phyloP scores from a whole-genome alignment of 2,113 vertebrate genomes.

The Spea bombifrons region DNA sequence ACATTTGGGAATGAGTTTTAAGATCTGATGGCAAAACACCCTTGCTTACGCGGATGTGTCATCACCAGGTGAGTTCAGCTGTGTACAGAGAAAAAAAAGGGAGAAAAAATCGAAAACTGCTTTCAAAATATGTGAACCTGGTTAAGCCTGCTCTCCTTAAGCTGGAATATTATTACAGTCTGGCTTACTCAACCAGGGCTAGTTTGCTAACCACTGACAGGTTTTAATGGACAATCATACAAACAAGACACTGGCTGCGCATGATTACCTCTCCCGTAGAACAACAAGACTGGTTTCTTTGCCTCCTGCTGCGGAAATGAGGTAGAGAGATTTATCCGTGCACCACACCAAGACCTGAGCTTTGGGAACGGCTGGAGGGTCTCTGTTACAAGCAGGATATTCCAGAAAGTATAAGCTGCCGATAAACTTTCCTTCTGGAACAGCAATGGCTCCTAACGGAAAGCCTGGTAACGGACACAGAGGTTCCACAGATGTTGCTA shows the following conservation, averaged over 20 bases:
- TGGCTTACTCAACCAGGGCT: too few species aligned
- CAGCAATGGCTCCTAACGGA: constrained; percentile 64
- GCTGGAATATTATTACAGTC: too few species aligned
- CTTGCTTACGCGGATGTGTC: too few species aligned
- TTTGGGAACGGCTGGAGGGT: constrained; percentile 44
- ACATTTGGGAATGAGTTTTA: too few species aligned
- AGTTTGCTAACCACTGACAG: too few species aligned
- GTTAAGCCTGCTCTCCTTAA: too few species aligned
- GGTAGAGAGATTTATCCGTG: constrained; percentile 67
- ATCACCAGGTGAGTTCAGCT: too few species aligned
- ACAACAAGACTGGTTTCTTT: constrained; percentile 48
- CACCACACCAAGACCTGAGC: constrained; percentile 68
- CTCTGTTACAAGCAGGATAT: constrained; percentile 24
- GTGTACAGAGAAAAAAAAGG: too few species aligned
- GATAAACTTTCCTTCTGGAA: constrained; percentile 62
- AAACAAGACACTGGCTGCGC: background rate
- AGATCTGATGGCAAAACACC: too few species aligned
- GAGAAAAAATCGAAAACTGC: too few species aligned
- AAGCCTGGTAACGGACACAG: constrained; percentile 61
- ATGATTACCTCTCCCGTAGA: constrained; percentile 72
- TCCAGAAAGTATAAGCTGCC: constrained; percentile 70
- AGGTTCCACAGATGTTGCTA: background rate
- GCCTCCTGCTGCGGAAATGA: constrained; percentile 56
- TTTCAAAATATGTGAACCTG: too few species aligned
- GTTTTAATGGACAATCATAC: too few species aligned